These are phyloP conservation scores for Aulostomus chinensis DNA, from an alignment of 2,797 vertebrate species.

Conservation along the genomic window DNA sequence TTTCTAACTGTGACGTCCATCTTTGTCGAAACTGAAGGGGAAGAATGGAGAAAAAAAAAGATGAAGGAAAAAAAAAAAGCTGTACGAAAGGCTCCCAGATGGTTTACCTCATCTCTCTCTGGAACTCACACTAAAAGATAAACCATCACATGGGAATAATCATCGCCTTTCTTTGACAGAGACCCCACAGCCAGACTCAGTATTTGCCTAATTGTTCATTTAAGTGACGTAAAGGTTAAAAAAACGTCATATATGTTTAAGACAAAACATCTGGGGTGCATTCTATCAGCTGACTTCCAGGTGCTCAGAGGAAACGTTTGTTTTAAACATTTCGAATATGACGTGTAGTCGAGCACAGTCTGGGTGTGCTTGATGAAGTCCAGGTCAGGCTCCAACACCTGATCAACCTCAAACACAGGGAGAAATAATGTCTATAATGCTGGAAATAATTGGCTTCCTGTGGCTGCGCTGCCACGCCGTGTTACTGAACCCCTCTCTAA, in stretches of 20 bases:
- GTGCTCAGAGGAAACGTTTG: constrained; percentile 15
- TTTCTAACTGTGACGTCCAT: too few species aligned
- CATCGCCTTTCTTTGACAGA: not conserved
- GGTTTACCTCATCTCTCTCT: constrained; percentile 25
- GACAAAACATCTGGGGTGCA: constrained; percentile 51
- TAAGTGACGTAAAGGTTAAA: constrained; percentile 2
- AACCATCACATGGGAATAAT: constrained; percentile 1
- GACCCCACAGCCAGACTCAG: not conserved
- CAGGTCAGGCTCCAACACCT: not conserved
- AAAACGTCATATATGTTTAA: constrained; percentile 1
- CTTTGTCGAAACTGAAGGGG: constrained; percentile 1
- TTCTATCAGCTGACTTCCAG: constrained; percentile 34
- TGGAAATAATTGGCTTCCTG: too few species aligned
- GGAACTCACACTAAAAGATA: constrained; percentile 6
- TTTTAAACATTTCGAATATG: constrained; percentile 29
- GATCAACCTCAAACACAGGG: not conserved
- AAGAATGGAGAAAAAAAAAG: constrained; percentile 3
- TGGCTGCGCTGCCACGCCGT: too few species aligned
- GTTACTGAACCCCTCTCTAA: too few species aligned
- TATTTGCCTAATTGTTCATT: constrained; percentile 16
- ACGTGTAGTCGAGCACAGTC: constrained; percentile 12
- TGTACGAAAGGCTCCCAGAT: constrained; percentile 57
- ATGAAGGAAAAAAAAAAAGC: not conserved
- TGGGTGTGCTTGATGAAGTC: not conserved
- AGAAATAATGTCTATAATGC: too few species aligned